Base-by-base conservation (phyloP, 2,113 vertebrate genomes). In the Neoarius graeffei region DNA sequence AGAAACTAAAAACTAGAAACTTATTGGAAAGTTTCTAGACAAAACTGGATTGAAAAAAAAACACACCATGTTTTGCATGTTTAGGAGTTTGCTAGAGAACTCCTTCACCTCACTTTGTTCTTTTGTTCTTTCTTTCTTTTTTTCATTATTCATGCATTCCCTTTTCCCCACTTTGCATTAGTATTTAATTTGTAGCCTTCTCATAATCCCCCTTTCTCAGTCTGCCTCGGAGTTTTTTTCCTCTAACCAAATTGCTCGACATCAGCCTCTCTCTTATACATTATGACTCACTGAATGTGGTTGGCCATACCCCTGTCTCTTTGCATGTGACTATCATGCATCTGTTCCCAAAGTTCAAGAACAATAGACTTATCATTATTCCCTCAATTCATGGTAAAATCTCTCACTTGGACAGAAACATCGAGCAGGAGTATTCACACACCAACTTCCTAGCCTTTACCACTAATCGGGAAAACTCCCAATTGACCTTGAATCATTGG, bases 221-320 rank as follows among this genome's bases (percentile, higher is more conserved):
- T 30, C 86, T 23, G 50, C 56, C 80, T 76, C 57, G 3, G 11
- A 42, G 8, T 19, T 20, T 19, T 20, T 73, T 9, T 90, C 67
- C 23, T 59, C 25, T 59, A 82, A 89, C 79, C 67, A 59, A 80
- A 85, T 84, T 64, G 87, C 59, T 87, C 23, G 81, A 69, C 48
- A 86, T 85, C 81, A 73, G 56, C 15, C 8, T 4, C 79, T 4
- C 79, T 88, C 76, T 79, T 90, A 86, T 27, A 30, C 57, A 20
- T 87, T n/a, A 54, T 89, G 82, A 89, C 27, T 56, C 67, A 87
- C 59, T 81, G 59, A 56, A 67, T 76, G 81, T 76, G 86, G 56
- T 62, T 87, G 81, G 86, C 81, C 48, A 50, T 30, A 52, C 66
- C 77, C 81, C 57, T 8, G 20, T n/a, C 69, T 87, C 80, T 76